Conservation (phyloP, 1,140 invertebrate genomes). For the Littorina saxatilis region DNA sequence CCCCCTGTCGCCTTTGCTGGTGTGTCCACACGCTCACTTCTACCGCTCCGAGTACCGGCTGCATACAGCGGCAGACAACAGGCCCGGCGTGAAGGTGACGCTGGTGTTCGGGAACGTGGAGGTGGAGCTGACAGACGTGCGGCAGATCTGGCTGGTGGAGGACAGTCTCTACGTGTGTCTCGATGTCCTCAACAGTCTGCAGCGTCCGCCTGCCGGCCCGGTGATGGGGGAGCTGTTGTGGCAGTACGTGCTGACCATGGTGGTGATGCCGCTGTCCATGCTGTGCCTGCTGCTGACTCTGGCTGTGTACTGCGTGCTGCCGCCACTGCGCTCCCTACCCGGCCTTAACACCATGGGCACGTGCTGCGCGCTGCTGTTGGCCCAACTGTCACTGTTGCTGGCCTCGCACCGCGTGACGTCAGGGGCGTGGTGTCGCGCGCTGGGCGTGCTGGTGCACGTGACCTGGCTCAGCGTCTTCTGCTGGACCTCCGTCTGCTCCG, state of each 20-base stretch:
- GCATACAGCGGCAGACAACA: not conserved
- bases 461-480: slow-evolving; percentile 22
- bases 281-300: slow-evolving; percentile 6
- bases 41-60: not conserved
- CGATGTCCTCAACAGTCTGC: not conserved
- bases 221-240: not conserved
- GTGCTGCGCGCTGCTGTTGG: slow-evolving; percentile 15
- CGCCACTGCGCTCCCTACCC: slow-evolving; percentile 20
- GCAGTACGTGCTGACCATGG: slow-evolving; percentile 11
- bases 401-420: not conserved
- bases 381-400: slow-evolving; percentile 29
- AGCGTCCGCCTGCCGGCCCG: not conserved
- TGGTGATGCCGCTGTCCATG: slow-evolving; percentile 25
- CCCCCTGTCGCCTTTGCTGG: not conserved
- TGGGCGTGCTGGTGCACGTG: slow-evolving; percentile 6
- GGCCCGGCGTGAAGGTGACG: not conserved
- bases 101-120: slow-evolving; percentile 4
- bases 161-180: not conserved
- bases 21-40: not conserved
- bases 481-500: slow-evolving; percentile 22
- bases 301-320: slow-evolving; percentile 6
- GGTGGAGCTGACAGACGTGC: not conserved
- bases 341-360: slow-evolving; percentile 31
- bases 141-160: not conserved
- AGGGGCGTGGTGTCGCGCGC: not conserved